These are phyloP conservation scores for Hydrozoanthus gracilis DNA, from an alignment of 92 coral and sea anemone species.

Conservation along the genomic window DNA sequence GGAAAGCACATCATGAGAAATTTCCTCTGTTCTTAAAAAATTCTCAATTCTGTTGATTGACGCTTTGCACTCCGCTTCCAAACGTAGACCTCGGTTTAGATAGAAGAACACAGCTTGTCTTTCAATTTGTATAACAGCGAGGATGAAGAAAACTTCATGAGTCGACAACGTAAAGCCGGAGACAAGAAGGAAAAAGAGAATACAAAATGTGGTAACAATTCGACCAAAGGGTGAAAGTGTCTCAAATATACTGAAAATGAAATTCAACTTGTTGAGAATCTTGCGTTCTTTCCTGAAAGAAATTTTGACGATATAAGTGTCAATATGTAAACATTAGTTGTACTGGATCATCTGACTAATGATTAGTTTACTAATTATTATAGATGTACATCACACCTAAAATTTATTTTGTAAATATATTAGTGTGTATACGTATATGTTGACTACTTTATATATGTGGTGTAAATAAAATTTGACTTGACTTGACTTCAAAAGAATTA, in stretches of 20 bases:
- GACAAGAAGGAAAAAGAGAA: neutral
- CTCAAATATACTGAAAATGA: neutral
- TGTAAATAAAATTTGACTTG: no score
- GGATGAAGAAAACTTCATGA: neutral
- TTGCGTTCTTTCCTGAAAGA: neutral
- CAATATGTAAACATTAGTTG: no score
- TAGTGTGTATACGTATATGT: no score
- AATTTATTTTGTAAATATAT: no score
- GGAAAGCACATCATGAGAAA: neutral
- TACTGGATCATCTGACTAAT: no score
- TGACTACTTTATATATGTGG: no score
- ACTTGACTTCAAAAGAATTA: no score
- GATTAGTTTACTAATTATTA: no score
- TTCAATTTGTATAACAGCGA: neutral
- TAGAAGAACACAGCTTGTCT: no score
- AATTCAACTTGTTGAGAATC: neutral
- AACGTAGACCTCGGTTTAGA: no score
- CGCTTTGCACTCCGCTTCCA: neutral
- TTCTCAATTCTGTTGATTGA: neutral
- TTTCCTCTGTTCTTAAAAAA: neutral
- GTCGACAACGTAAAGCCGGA: neutral
- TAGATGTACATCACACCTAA: no score
- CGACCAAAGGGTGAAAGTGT: slow-evolving; percentile 8
- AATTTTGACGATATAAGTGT: neutral
- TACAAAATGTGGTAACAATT: neutral